phyloP scores from a whole-genome alignment of 2,797 vertebrate species.

The Rallus crepitans region DNA sequence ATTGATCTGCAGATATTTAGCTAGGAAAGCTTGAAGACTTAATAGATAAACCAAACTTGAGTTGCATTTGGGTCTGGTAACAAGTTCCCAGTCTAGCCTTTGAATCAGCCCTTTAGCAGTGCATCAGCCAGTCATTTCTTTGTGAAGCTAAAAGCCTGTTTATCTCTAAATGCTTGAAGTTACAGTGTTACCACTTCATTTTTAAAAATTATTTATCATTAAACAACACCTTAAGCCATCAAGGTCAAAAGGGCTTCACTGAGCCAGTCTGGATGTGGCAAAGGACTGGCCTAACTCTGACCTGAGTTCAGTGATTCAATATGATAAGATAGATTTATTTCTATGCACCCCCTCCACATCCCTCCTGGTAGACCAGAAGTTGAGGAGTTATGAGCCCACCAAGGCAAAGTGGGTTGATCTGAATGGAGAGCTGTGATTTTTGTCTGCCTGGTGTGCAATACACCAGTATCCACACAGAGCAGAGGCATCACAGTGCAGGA shows the following conservation, averaged over 20 bases:
- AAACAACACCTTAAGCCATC: neutral
- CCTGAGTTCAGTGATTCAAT: neutral
- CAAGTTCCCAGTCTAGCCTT: neutral
- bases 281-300: neutral
- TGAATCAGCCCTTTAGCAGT: neutral
- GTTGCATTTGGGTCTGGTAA: neutral
- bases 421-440: neutral
- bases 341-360: too few relatives aligned
- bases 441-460: too few relatives aligned
- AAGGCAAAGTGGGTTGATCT: neutral
- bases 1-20: neutral
- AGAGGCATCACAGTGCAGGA: too few relatives aligned
- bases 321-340: neutral
- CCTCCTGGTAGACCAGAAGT: neutral
- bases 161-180: neutral
- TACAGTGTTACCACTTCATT: neutral
- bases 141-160: neutral
- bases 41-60: neutral
- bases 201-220: neutral
- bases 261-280: neutral
- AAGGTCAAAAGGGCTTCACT: neutral
- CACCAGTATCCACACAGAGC: too few relatives aligned
- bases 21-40: neutral
- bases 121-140: neutral
- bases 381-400: neutral